These are phyloP conservation scores for Edolisoma coerulescens DNA, from an alignment of 2,113 vertebrate genomes.

Conservation along the genomic window DNA sequence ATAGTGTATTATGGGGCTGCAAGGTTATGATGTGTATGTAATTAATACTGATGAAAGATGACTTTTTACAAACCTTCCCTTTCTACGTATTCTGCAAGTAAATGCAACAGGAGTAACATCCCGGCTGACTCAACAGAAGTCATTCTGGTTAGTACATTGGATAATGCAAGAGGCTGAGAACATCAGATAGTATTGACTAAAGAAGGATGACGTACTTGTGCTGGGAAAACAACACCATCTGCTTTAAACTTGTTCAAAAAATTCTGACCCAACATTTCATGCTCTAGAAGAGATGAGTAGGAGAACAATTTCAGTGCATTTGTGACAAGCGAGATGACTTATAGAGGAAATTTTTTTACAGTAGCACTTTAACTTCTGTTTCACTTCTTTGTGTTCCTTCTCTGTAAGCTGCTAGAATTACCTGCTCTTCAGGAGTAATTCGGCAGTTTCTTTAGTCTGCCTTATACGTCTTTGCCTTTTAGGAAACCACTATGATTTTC, in stretches of 20 bases:
- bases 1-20: background rate
- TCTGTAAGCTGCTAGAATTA: background rate
- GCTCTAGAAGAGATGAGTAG: background rate
- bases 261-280: background rate
- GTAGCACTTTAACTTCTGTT: background rate
- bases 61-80: background rate
- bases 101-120: background rate
- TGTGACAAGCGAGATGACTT: background rate
- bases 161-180: background rate
- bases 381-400: background rate
- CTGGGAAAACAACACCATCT: background rate
- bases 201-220: fast-evolving
- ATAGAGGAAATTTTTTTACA: background rate
- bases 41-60: background rate
- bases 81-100: background rate
- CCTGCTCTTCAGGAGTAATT: background rate
- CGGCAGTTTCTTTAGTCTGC: background rate
- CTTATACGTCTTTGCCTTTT: background rate
- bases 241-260: background rate
- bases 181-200: background rate
- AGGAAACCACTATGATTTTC: background rate
- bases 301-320: background rate
- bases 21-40: background rate
- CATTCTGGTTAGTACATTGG: background rate
- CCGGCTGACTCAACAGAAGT: background rate